Evolutionary conservation across 2,113 vertebrate species (phyloP), one percentile per base, ranked within the genome.

Genomic region (Solenodon paradoxus): DNA sequence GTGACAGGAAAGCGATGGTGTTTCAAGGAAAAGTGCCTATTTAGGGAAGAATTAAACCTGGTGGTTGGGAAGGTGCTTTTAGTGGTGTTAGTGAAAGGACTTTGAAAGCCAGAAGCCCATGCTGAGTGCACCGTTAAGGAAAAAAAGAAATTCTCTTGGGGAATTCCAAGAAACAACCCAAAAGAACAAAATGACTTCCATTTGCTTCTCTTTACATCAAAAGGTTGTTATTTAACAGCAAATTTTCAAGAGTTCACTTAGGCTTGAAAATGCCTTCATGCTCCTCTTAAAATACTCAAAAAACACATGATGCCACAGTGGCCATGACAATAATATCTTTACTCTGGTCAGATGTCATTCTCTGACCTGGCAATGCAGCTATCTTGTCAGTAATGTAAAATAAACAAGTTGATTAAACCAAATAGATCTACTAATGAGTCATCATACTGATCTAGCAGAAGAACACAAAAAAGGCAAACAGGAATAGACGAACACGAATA

Each of bases 1-100:
- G 72, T 95, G 97, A 95, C 95, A 97, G 92, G 61, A 96, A 96
- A 96, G 92, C 55, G 0, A 97, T 95, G 80, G 72, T 64, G 59
- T 92, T 94, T 94, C 94, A 82, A 57, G 89, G 90, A 77, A 82
- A 95, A 95, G 1, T 94, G 88, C 38, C 95, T 88, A 90, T 38
- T 92, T 93, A 97, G 84, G 51, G 57, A 92, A 93, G 72, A 96
- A 95, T 93, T 92, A 95, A 88, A 74, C 72, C 90, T 95, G 51
- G 68, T 30, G 15, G 69, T 85, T 40, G 71, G 79, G 13, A 95
- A 85, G 61, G 61, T 7, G 15, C 32, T 88, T 59, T 68, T 9
- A 72, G 38, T 15, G 59, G 19, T 66, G n/a, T 28, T 8, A 0
- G 59, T 9, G 11, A 93, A 89, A 88, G 24, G 71, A 55, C 19